These are phyloP conservation scores for Trinorchestia longiramus DNA, from an alignment of 1,140 invertebrate species.

Conservation along the genomic window DNA sequence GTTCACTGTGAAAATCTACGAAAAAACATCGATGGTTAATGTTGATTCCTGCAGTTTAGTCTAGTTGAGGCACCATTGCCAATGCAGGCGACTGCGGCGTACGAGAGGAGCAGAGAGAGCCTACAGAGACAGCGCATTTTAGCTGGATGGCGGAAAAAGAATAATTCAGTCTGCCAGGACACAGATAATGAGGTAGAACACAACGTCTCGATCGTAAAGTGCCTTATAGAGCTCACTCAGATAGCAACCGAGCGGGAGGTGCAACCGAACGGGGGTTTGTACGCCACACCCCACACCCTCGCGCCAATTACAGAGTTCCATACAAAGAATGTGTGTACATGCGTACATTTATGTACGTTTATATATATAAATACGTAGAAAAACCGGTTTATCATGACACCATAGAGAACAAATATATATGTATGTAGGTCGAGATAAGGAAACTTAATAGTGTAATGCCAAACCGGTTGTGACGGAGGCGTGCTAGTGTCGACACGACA, in stretches of 20 bases:
- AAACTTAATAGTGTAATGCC: background rate
- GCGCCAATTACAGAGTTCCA: background rate
- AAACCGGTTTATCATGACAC: too few species aligned
- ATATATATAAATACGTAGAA: too few species aligned
- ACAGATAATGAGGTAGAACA: conserved; percentile 19
- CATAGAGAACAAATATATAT: too few species aligned
- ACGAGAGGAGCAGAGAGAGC: background rate
- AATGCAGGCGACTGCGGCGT: background rate
- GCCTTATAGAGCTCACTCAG: background rate
- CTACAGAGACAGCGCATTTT: background rate
- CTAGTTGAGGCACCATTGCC: background rate
- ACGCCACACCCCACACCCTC: conserved; percentile 12
- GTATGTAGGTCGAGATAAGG: too few species aligned
- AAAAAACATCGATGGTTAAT: background rate
- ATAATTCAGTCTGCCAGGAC: background rate
- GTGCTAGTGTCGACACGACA: background rate
- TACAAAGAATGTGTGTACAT: background rate
- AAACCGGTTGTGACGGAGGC: background rate
- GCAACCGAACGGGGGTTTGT: background rate
- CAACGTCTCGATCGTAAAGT: background rate
- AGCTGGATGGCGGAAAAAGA: background rate
- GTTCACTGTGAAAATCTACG: background rate
- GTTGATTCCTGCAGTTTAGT: background rate
- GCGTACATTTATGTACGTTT: background rate
- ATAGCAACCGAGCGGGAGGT: conserved; percentile 32